Base-by-base conservation (phyloP, 2,797 vertebrate species). In the Anas capensis region DNA sequence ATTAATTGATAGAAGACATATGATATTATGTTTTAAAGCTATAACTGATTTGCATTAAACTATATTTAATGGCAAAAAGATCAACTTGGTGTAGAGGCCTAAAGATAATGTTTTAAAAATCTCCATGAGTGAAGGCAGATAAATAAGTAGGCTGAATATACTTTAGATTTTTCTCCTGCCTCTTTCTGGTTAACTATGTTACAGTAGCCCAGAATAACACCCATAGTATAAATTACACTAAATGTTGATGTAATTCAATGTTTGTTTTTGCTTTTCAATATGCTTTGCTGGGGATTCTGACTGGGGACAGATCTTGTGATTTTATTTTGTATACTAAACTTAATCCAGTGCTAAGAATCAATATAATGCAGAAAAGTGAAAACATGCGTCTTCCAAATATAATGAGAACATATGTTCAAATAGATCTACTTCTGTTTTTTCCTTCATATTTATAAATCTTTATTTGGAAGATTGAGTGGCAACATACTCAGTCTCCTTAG, bases 1-100 rank as follows among this genome's bases (percentile, higher is more conserved):
- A 88, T 97, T 95, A 88, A 68, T n/a, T 91, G 82, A 86, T 83
- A 78, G 53, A 86, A 71, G 54, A 69, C 8, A 57, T 3, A 29
- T 29, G n/a, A 62, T 58, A 46, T 2, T 23, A 10, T 38, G 14
- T 57, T 79, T 85, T 66, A 82, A 96, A 95, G 23, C 36, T 76
- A 3, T 27, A 58, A 93, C 66, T 86, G 5, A 10, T 56, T 88
- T 92, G 34, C 11, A 56, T 86, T 91, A 78, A 70, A 19, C 18
- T 54, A 5, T 7, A 61, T 65, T 75, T 92, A 81, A 83, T 58
- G 40, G 51, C 26, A 71, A 58, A 87, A 64, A 75, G 5, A 46
- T 38, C 11, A 77, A 7, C 3, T 78, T 68, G 2, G 2, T 86
- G 5, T 66, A 31, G 15, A 57, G 44, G 5, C 44, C 38, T 82